Conservation (phyloP, 2,113 vertebrate genomes). For the Condylura cristata region DNA sequence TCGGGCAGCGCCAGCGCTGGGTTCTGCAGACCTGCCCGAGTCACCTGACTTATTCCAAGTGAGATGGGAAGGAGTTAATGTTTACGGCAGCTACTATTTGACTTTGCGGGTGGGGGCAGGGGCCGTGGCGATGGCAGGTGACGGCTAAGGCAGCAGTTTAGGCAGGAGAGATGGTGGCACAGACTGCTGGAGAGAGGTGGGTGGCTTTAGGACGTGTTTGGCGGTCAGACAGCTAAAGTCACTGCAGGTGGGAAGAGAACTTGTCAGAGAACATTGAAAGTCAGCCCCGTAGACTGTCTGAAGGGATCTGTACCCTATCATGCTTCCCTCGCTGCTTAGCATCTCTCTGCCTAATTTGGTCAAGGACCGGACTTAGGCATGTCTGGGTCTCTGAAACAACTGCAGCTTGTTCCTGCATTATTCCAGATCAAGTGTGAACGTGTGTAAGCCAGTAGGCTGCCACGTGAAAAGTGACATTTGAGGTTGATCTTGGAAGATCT, state of each 20-base stretch:
- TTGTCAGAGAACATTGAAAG: neutral
- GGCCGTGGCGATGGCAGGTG: neutral
- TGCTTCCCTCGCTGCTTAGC: neutral
- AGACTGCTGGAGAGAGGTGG: neutral
- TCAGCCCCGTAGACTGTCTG: neutral
- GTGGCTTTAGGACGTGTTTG: neutral
- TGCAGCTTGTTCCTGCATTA: neutral
- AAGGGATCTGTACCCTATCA: constrained; percentile 32
- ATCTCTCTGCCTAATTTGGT: neutral
- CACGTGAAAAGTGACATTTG: constrained; percentile 1
- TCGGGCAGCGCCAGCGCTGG: neutral
- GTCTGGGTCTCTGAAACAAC: constrained; percentile 28
- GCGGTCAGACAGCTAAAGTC: neutral
- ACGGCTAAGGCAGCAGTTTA: neutral
- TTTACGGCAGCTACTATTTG: neutral
- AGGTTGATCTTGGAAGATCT: constrained; percentile 20
- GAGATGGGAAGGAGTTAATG: neutral
- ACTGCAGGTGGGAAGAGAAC: no score
- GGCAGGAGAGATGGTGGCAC: neutral
- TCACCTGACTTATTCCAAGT: constrained; percentile 5
- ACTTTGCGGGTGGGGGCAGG: neutral
- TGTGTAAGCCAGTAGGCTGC: neutral
- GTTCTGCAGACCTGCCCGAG: neutral
- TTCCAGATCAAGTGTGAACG: neutral
- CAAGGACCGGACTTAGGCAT: neutral